Percentiles rank a stretch among this genome's conserved stretches.
phyloP scores from a whole-genome alignment of 2,888 invertebrate species.

The Prenolepis imparis region DNA sequence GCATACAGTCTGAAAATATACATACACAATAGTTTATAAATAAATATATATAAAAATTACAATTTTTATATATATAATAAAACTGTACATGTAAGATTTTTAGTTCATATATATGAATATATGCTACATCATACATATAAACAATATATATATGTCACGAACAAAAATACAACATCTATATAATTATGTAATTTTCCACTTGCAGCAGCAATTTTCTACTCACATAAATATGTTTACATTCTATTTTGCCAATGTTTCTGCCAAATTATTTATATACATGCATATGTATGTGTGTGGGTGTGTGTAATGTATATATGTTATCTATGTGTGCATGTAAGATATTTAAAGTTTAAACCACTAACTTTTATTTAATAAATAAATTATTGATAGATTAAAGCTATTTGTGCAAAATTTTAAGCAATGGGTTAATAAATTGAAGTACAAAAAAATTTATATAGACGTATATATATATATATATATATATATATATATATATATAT shows the following conservation, averaged over 20 bases:
- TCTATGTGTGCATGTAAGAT: background rate
- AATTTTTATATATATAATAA: background rate
- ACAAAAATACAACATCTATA: background rate
- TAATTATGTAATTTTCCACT: conserved; percentile 36
- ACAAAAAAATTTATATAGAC: background rate
- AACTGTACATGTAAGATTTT: background rate
- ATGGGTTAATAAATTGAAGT: background rate
- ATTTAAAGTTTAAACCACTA: background rate
- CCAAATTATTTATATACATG: too few species aligned
- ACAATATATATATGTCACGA: background rate
- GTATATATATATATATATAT: background rate
- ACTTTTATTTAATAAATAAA: background rate
- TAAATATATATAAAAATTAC: background rate
- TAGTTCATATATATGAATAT: too few species aligned
- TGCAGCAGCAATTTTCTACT: background rate
- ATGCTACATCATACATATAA: too few species aligned
- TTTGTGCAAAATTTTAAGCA: too few species aligned
- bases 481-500: background rate
- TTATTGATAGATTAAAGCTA: background rate
- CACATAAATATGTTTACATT: background rate
- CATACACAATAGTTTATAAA: conserved; percentile 33
- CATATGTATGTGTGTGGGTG: too few species aligned
- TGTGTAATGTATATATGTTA: background rate
- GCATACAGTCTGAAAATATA: conserved; percentile 66
- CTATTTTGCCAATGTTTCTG: background rate